These are phyloP conservation scores for Mus pahari DNA, from an alignment of 2,113 vertebrate species.

Conservation along the genomic window DNA sequence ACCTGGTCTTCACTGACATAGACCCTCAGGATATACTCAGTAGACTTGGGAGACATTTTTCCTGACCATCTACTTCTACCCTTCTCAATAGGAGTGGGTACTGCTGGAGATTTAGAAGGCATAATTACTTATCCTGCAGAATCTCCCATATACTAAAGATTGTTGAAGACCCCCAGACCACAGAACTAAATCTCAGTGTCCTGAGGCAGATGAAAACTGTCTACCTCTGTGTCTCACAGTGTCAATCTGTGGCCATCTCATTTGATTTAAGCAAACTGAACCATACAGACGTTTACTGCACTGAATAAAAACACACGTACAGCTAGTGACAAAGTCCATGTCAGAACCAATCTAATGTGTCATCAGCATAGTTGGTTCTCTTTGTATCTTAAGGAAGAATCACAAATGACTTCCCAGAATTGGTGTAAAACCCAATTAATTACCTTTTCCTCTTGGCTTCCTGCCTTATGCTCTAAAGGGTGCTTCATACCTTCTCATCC, in stretches of 20 bases:
- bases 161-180: accelerated
- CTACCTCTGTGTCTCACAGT: not conserved
- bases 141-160: not conserved
- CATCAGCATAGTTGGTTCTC: not conserved
- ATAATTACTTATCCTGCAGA: not conserved
- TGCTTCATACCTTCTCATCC: not conserved
- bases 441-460: not conserved
- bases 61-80: not conserved
- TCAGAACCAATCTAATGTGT: not conserved
- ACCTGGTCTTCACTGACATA: not conserved
- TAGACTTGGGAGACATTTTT: not conserved
- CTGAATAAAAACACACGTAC: not conserved
- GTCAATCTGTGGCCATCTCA: not conserved
- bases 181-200: not conserved
- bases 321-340: not conserved
- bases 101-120: not conserved
- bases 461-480: not conserved
- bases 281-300: not conserved
- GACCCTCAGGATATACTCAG: not conserved
- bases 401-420: not conserved
- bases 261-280: not conserved
- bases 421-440: not conserved
- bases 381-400: not conserved
- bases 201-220: not conserved
- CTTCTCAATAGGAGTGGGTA: not conserved